Conservation (phyloP, 2,888 invertebrate species). For the Coenonympha glycerion region DNA sequence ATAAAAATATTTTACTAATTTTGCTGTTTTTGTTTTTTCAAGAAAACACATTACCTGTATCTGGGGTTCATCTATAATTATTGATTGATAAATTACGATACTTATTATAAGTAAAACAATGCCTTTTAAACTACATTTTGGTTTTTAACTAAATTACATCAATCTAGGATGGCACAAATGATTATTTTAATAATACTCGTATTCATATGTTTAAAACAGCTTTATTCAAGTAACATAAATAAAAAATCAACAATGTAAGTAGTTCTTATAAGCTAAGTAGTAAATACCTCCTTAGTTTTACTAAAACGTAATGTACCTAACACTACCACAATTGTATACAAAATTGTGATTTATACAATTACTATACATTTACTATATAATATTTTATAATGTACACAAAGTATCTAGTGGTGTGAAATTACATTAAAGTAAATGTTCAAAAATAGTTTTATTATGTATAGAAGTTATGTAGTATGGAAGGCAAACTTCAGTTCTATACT, state of each 20-base stretch:
- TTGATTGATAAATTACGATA: no score
- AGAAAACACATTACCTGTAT: no score
- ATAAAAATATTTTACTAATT: no score
- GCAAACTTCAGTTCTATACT: background rate
- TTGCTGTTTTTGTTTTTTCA: no score
- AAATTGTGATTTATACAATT: conserved; percentile 1
- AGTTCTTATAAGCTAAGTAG: conserved; percentile 9
- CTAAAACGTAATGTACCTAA: background rate
- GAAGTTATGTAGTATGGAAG: background rate
- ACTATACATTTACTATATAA: background rate
- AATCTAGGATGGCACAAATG: no score
- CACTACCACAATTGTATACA: background rate
- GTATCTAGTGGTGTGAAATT: conserved; percentile 1
- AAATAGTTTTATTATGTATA: conserved; percentile 12
- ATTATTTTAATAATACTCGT: no score
- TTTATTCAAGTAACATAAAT: conserved; percentile 46
- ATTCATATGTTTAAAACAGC: conserved; percentile 38
- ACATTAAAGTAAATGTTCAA: conserved; percentile 19
- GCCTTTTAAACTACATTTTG: no score
- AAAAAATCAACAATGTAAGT: conserved; percentile 38
- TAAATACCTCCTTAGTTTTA: conserved; percentile 9
- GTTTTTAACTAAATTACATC: no score
- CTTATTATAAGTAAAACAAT: no score
- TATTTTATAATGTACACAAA: background rate
- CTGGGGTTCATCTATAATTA: no score